Percentiles rank a stretch among this genome's conserved stretches.
These are phyloP conservation scores for Sphenodon punctatus DNA, from an alignment of 2,797 vertebrate genomes.

Conservation along the genomic window DNA sequence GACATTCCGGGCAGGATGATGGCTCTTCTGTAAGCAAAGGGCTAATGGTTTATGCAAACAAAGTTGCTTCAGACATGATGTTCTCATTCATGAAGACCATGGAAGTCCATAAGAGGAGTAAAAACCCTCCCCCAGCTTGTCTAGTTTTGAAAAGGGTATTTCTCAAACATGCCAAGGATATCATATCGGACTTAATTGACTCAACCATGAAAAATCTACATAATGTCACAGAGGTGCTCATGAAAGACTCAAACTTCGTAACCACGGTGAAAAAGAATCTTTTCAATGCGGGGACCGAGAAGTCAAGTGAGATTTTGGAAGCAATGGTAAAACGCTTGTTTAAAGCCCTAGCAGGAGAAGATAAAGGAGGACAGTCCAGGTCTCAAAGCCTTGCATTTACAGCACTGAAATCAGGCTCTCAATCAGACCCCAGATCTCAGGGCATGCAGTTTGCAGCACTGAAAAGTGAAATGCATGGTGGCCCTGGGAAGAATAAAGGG, in stretches of 20 bases:
- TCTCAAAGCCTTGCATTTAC: constrained; percentile 55
- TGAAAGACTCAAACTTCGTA: constrained; percentile 66
- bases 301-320: constrained; percentile 64
- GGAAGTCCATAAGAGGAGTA: constrained; percentile 56
- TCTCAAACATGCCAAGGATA: constrained; percentile 63
- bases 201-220: constrained; percentile 67
- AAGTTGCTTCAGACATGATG: constrained; percentile 66
- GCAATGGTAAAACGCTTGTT: constrained; percentile 62
- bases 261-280: constrained; percentile 62
- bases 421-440: constrained; percentile 47
- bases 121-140: constrained; percentile 54
- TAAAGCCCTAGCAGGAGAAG: constrained; percentile 48
- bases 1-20: constrained; percentile 53
- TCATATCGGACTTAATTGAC: constrained; percentile 65
- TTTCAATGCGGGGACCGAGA: constrained; percentile 62
- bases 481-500: constrained; percentile 42
- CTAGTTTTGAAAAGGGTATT: constrained; percentile 60
- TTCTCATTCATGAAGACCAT: constrained; percentile 66
- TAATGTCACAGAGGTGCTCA: constrained; percentile 63
- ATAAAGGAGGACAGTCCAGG: constrained; percentile 2
- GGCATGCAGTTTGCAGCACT: constrained; percentile 59
- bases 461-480: constrained; percentile 53
- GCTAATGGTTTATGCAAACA: constrained; percentile 65
- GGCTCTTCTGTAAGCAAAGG: constrained; percentile 54
- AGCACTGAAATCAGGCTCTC: constrained; percentile 48